Conservation (phyloP, 1,140 invertebrate genomes). For the Papilio polyxenes region DNA sequence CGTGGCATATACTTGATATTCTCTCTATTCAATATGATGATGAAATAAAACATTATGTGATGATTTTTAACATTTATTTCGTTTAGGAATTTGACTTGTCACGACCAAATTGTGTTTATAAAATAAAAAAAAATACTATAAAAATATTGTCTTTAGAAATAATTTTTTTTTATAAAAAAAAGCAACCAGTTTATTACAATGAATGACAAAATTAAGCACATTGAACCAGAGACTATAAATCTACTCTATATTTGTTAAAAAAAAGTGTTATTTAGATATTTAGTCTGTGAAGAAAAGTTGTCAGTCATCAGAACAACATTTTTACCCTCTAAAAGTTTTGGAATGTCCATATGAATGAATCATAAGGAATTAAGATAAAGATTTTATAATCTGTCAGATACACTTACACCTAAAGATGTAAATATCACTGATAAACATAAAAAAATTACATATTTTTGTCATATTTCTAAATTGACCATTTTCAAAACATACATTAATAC, state of each 20-base stretch:
- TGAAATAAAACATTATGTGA: slow-evolving; percentile 45
- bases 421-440: not conserved
- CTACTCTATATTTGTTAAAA: slow-evolving; percentile 37
- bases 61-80: slow-evolving; percentile 55
- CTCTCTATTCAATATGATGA: not conserved
- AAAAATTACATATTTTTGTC: not conserved
- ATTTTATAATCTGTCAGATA: not conserved
- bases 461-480: not conserved
- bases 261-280: not conserved
- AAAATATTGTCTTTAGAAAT: slow-evolving; percentile 70
- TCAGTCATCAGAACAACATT: not conserved
- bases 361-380: not conserved
- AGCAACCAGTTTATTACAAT: slow-evolving; percentile 42
- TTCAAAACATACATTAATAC: slow-evolving; percentile 10
- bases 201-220: slow-evolving; percentile 39
- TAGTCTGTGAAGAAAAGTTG: slow-evolving; percentile 28
- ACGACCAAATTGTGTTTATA: slow-evolving; percentile 52
- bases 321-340: not conserved
- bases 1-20: slow-evolving; percentile 44
- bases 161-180: slow-evolving; percentile 50
- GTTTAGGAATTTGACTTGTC: slow-evolving; percentile 46
- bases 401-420: slow-evolving; percentile 7
- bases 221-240: slow-evolving; percentile 36
- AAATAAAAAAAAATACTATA: slow-evolving; percentile 65
- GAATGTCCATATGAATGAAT: slow-evolving; percentile 2